A percentile compares a stretch with the other conserved stretches of the same genome.
phyloP scores from a whole-genome alignment of 1,140 invertebrate genomes.

The Drosophila micromelanica region DNA sequence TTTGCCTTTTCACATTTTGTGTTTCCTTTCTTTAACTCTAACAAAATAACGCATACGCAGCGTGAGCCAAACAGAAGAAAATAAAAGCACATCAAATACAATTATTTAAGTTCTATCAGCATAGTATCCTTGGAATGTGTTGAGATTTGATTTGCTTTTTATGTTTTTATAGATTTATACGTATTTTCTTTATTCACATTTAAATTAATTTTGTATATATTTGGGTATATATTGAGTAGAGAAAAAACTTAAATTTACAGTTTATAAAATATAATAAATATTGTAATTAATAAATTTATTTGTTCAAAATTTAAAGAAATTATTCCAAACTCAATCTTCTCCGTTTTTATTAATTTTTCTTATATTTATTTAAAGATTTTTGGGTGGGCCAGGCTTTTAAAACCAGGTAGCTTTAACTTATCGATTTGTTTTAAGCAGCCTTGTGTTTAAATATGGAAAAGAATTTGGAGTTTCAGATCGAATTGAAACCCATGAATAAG shows the following conservation, averaged over 20 bases:
- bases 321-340: too few species aligned
- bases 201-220: too few species aligned
- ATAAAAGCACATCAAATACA: background rate
- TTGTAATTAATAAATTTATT: background rate
- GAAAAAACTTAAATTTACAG: too few species aligned
- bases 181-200: too few species aligned
- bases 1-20: conserved; percentile 24
- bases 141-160: background rate
- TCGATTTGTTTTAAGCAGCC: conserved; percentile 39
- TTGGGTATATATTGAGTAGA: too few species aligned
- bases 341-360: too few species aligned
- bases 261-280: background rate
- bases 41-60: conserved; percentile 69
- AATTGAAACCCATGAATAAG: conserved; percentile 64
- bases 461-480: conserved; percentile 9
- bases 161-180: too few species aligned
- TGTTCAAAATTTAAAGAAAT: too few species aligned
- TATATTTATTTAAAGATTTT: background rate
- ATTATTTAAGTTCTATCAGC: conserved; percentile 4
- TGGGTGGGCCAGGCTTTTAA: background rate
- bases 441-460: background rate
- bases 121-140: background rate
- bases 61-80: conserved; percentile 31
- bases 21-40: conserved; percentile 25
- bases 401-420: conserved; percentile 23